Base-by-base conservation (phyloP, 2,888 invertebrate genomes). In the Magallana nippona region DNA sequence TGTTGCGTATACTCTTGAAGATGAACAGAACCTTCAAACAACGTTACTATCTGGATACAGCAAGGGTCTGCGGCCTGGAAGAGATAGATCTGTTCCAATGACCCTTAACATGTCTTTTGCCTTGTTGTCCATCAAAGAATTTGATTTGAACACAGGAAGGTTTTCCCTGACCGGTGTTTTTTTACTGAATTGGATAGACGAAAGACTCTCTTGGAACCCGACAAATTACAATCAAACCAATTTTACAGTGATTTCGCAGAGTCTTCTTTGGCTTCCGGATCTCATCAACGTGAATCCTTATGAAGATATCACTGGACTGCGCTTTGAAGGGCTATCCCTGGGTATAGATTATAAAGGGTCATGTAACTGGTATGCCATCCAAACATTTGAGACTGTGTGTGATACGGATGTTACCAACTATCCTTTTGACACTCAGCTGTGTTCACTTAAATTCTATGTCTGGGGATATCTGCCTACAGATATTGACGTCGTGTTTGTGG, bases 111-210 rank as follows among this genome's bases (percentile, higher is more conserved):
- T 81, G 27, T 77, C 60, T 2, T 84, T 85, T 32, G 83, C 78
- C 19, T 78, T 87, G 2, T 58, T 82, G 1, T 80, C 83, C 15
- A 84, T 87, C 10, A 82, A 84, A 55, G 87, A 87, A 8, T 87
- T 87, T 57, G 83, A 86, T 55, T 85, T 86, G 62, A 82, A 85
- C 13, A 80, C 79, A 8, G 87, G 85, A 27, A 82, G 84, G 56
- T 79, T 87, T n/a, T 79, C 86, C 2, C 44, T 84, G 0, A 83
- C 85, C 44, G 84, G 82, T 1, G 60, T 83, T 0, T 15, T 86
- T 5, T 44, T 56, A 17, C 22, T 84, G 10, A 56, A n/a, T 1
- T 87, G 87, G 86, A 13, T 10, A 13, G 87, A 87, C 32, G 60
- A 78, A 1, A 79, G 86, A 32, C 60, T 87, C 55, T 60, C 60